Base-by-base conservation (phyloP, 2,888 invertebrate species). In the Orthonevra nobilis region DNA sequence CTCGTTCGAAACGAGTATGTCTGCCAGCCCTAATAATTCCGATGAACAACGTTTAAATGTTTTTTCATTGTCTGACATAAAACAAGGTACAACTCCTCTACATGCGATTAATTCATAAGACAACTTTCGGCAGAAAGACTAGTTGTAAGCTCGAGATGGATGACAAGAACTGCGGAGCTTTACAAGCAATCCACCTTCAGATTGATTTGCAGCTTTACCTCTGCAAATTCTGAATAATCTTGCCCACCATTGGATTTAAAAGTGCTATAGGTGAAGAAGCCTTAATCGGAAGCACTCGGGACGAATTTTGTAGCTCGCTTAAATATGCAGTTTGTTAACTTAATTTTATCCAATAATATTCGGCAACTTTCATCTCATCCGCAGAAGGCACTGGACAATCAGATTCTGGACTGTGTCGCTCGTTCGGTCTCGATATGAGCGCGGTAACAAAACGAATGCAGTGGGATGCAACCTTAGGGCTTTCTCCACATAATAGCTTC, bases 121-220 rank as follows among this genome's bases (percentile, higher is more conserved):
- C 63, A 56, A n/a, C 68, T 58, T 28, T 61, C 66, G 5, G 66
- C 52, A 6, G 70, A 38, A 10, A 70, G 38, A 6, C 54, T 48
- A 2, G 26, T 26, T 7, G 56, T 23, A 7, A 70, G 20, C 54
- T 77, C 70, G 10, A 70, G 46, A 42, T 70, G 69, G 12, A 70
- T 10, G 7, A 20, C 20, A 4, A 34, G 63, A n/a, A 72, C 52
- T 20, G 14, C 14, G 14, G 14, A 36, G 3, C 36, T 12, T 14
- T n/a, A n/a, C n/a, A n/a, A n/a, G n/a, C n/a, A n/a, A n/a, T n/a
- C n/a, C n/a, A n/a, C n/a, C n/a, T n/a, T n/a, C n/a, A n/a, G n/a
- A n/a, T n/a, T n/a, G n/a, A n/a, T n/a, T n/a, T n/a, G n/a, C n/a
- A n/a, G n/a, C n/a, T n/a, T n/a, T n/a, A n/a, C n/a, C n/a, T n/a